These are phyloP conservation scores for Leucophenga varia DNA, from an alignment of 1,140 invertebrate genomes.

Conservation along the genomic window DNA sequence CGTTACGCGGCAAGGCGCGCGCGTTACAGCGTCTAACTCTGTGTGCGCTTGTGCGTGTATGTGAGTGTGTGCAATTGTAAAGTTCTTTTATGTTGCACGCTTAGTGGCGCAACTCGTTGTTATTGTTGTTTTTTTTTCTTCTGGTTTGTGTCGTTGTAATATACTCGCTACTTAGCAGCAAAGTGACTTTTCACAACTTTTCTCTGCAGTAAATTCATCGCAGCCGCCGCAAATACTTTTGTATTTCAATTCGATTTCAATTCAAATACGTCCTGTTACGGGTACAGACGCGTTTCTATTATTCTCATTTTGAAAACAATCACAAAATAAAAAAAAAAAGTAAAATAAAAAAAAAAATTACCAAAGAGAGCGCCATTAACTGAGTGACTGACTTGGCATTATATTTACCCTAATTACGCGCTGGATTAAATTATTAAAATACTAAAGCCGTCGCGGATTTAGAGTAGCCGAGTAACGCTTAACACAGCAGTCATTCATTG, in stretches of 20 bases:
- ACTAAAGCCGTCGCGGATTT: slow-evolving; percentile 40
- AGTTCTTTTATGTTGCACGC: not conserved
- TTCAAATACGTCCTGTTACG: slow-evolving; percentile 54
- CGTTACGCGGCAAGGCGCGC: no score
- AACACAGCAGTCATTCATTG: no score
- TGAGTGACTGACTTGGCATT: slow-evolving; percentile 15
- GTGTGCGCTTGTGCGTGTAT: no score
- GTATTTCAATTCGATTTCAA: slow-evolving; percentile 48
- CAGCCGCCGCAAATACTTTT: slow-evolving; percentile 41
- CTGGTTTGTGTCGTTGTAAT: slow-evolving; percentile 4
- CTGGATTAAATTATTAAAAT: slow-evolving; percentile 56
- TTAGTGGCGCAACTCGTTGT: not conserved
- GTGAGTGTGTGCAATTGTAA: no score
- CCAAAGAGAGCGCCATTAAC: no score
- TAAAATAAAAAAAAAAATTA: no score
- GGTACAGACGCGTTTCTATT: slow-evolving; percentile 52
- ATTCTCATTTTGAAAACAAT: no score
- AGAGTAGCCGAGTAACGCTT: slow-evolving; percentile 36
- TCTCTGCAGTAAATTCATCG: slow-evolving; percentile 9
- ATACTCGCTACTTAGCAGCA: no score
- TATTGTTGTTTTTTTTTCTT: slow-evolving; percentile 8
- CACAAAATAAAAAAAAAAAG: no score
- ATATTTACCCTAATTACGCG: slow-evolving; percentile 55
- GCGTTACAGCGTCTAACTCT: no score
- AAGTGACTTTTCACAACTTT: slow-evolving; percentile 19